phyloP scores from a whole-genome alignment of 2,888 invertebrate species.

The Neoascia interrupta region DNA sequence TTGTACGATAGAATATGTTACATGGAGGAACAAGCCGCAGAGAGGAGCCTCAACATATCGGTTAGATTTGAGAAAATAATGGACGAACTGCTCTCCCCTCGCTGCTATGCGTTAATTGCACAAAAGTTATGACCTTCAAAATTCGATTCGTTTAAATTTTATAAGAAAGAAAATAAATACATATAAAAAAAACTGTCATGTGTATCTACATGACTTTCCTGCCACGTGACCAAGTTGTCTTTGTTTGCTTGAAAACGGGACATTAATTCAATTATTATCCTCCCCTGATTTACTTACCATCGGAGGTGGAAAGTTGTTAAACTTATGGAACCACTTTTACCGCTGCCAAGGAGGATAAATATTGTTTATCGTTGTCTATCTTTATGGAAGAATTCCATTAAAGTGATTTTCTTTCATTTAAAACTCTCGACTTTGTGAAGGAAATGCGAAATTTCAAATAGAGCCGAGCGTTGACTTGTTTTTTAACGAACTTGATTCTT shows the following conservation, averaged over 20 bases:
- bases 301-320: constrained; percentile 1
- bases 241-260: not conserved
- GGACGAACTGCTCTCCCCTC: constrained; percentile 84
- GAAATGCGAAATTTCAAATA: no score
- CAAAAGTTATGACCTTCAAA: constrained; percentile 77
- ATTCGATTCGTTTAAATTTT: not conserved
- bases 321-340: constrained; percentile 27
- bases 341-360: constrained; percentile 5
- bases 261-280: constrained; percentile 36
- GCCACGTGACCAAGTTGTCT: not conserved
- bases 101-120: constrained; percentile 83
- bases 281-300: constrained; percentile 28
- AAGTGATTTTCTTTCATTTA: no score
- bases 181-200: not conserved
- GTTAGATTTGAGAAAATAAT: constrained; percentile 82
- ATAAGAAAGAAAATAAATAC: not conserved
- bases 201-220: not conserved
- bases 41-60: constrained; percentile 76
- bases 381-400: no score
- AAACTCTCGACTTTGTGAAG: no score
- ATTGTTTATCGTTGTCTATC: no score
- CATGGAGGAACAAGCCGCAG: constrained; percentile 77
- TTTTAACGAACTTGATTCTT: no score
- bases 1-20: constrained; percentile 81
- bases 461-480: no score